A percentile compares a stretch with the other conserved stretches of the same genome.
Conservation (phyloP, 1,140 invertebrate genomes). For the Ruditapes philippinarum region DNA sequence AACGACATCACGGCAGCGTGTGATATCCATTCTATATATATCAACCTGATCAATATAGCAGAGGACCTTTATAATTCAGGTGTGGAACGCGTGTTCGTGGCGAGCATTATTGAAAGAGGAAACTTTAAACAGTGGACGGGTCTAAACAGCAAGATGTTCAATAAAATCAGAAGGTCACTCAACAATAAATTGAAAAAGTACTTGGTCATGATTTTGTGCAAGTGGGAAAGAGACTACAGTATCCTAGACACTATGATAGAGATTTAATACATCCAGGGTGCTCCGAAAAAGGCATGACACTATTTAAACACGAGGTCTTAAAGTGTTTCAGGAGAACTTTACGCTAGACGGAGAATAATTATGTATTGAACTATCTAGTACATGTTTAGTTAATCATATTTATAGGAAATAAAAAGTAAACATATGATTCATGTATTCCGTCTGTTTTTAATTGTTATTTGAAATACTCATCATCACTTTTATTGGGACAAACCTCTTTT, state of each 20-base stretch:
- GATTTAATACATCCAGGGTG: not conserved
- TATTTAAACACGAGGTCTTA: not conserved
- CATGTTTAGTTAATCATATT: too few relatives aligned
- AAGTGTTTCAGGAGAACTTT: not conserved
- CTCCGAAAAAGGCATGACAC: not conserved
- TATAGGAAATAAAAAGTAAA: too few relatives aligned
- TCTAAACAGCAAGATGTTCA: not conserved
- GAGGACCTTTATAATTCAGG: not conserved
- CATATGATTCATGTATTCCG: too few relatives aligned
- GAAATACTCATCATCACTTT: too few relatives aligned
- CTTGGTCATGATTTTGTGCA: not conserved
- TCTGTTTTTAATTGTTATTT: too few relatives aligned
- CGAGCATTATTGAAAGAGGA: not conserved
- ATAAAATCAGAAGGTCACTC: not conserved
- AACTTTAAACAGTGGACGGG: not conserved
- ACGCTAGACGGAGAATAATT: too few relatives aligned
- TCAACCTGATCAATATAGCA: not conserved
- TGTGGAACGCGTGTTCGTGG: not conserved
- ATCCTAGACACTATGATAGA: slow-evolving; percentile 23
- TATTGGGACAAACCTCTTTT: too few relatives aligned
- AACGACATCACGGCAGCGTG: not conserved
- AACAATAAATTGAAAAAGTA: slow-evolving; percentile 5
- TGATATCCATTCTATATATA: not conserved
- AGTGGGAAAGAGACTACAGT: slow-evolving; percentile 12
- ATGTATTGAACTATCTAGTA: too few relatives aligned